Percentiles rank a stretch among this genome's conserved stretches.
Evolutionary conservation across 2,113 vertebrate species (phyloP).

Genomic region (Xerus inauris): DNA sequence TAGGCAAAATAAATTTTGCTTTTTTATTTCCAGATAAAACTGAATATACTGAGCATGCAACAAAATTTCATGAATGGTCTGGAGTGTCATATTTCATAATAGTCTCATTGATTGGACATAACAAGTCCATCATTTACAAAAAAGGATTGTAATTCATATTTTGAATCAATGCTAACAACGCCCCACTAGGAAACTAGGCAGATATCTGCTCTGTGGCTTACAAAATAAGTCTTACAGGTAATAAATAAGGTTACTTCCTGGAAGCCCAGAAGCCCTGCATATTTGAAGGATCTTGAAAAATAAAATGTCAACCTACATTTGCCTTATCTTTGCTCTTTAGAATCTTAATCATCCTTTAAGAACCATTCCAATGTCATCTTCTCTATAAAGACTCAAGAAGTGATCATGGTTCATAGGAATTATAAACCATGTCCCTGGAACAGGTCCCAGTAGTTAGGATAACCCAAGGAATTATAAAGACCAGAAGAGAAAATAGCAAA

Average conservation of each 20-base stretch:
- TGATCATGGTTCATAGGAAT: background rate
- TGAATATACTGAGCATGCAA: background rate
- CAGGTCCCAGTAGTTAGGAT: background rate
- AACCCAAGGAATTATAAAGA: background rate
- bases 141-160: background rate
- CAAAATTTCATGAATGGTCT: background rate
- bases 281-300: background rate
- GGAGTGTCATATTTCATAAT: background rate
- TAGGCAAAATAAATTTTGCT: background rate
- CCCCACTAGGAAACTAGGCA: background rate
- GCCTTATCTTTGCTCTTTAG: background rate
- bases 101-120: background rate
- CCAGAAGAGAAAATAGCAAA: background rate
- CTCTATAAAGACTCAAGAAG: background rate
- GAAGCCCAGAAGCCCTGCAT: background rate
- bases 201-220: background rate
- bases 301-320: background rate
- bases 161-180: background rate
- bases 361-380: background rate
- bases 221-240: background rate
- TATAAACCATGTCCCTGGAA: background rate
- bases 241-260: background rate
- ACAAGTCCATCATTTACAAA: background rate
- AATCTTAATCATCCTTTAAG: background rate
- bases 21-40: background rate